Conservation (phyloP, 2,797 vertebrate species). For the Fringilla coelebs region DNA sequence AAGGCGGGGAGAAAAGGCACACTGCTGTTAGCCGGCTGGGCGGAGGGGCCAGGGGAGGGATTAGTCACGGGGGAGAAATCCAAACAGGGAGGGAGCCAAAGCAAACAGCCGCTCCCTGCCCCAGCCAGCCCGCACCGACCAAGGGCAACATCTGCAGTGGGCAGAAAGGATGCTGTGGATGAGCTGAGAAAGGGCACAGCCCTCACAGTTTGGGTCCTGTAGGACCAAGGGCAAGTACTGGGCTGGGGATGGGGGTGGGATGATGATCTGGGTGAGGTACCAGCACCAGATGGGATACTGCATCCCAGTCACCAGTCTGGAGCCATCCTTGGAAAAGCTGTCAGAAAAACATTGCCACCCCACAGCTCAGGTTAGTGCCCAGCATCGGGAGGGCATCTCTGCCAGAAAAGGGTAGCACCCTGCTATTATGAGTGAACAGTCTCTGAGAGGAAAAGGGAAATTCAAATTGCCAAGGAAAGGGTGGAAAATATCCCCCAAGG, state of each 20-base stretch:
- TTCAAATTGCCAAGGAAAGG: background rate
- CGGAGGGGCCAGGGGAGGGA: slow-evolving; percentile 39
- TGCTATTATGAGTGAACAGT: background rate
- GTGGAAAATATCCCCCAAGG: background rate
- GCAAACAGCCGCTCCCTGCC: slow-evolving; percentile 47
- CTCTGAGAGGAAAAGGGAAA: background rate
- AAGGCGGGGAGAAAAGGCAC: slow-evolving; percentile 27
- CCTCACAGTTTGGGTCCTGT: background rate
- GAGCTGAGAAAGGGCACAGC: background rate
- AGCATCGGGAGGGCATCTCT: background rate
- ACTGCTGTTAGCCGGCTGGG: slow-evolving; percentile 46
- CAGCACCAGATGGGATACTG: accelerated
- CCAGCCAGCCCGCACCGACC: background rate
- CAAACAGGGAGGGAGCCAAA: slow-evolving; percentile 58
- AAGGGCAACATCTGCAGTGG: slow-evolving; percentile 34
- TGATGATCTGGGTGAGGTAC: background rate
- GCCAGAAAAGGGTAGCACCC: background rate
- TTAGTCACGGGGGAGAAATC: slow-evolving; percentile 58
- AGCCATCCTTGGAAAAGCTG: background rate
- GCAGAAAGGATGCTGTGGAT: slow-evolving; percentile 9
- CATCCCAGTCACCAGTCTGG: background rate
- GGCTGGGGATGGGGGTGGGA: background rate
- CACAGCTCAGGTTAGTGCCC: background rate
- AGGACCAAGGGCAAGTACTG: background rate
- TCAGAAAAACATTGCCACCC: background rate